These are phyloP conservation scores for Microplitis demolitor DNA, from an alignment of 1,140 invertebrate species.

Conservation along the genomic window DNA sequence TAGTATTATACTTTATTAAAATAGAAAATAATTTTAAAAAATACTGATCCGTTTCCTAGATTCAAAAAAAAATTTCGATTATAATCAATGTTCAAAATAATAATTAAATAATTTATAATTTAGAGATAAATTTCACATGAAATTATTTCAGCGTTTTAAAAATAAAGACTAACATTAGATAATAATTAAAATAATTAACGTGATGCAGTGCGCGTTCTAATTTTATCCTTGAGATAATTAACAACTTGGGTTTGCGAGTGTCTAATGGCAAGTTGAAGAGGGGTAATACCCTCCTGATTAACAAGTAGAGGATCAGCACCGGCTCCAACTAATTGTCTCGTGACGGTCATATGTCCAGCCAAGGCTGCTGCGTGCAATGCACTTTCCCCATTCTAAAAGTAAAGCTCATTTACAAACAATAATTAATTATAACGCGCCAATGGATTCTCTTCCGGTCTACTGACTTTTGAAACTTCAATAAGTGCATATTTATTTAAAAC, in stretches of 20 bases:
- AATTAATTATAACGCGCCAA: background rate
- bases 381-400: conserved; percentile 84
- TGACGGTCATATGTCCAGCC: conserved; percentile 82
- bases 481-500: too few species aligned
- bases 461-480: background rate
- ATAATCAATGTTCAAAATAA: background rate
- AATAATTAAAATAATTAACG: conserved; percentile 8
- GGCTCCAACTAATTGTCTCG: conserved; percentile 75
- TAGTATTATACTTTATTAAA: background rate
- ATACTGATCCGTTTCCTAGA: background rate
- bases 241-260: conserved; percentile 65
- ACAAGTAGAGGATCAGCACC: conserved; percentile 71
- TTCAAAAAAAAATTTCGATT: background rate
- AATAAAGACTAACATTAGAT: background rate
- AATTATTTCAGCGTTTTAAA: too few species aligned
- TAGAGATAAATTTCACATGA: too few species aligned
- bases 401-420: background rate
- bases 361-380: conserved; percentile 87
- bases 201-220: conserved; percentile 42
- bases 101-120: too few species aligned
- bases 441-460: conserved; percentile 5
- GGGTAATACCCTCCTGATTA: conserved; percentile 73
- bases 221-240: conserved; percentile 64
- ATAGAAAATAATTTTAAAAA: background rate
- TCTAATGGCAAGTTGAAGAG: conserved; percentile 68